Conservation (phyloP, 2,113 vertebrate genomes). For the Xiphophorus hellerii region DNA sequence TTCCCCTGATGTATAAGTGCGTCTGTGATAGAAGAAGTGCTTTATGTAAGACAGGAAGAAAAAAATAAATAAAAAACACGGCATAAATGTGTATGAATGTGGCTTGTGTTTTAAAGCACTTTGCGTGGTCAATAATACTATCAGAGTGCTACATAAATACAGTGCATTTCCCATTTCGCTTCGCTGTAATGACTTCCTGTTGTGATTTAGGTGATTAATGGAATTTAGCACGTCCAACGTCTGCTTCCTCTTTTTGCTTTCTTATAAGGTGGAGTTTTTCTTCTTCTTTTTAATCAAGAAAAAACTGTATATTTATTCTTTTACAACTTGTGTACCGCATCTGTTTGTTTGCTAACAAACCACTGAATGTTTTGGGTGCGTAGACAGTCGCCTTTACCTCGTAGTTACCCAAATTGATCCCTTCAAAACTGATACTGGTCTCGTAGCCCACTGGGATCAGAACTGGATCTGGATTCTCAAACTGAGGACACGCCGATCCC, state of each 20-base stretch:
- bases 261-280: neutral
- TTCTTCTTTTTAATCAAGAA: neutral
- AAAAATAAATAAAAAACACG: neutral
- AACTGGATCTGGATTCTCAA: slow-evolving; percentile 85
- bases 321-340: too few species aligned
- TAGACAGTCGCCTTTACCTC: slow-evolving; percentile 64
- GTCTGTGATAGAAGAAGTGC: neutral
- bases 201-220: slow-evolving; percentile 2
- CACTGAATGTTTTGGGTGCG: too few species aligned
- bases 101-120: neutral
- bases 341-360: too few species aligned
- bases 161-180: neutral
- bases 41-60: neutral
- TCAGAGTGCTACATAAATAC: neutral
- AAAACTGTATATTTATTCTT: neutral
- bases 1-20: neutral
- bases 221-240: neutral
- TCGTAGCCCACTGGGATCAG: slow-evolving; percentile 88
- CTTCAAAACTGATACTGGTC: slow-evolving; percentile 86
- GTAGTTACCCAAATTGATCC: slow-evolving; percentile 83
- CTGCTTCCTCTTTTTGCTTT: neutral
- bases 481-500: slow-evolving; percentile 88
- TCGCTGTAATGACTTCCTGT: neutral
- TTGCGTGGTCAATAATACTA: neutral
- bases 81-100: neutral